phyloP scores from a whole-genome alignment of 2,888 invertebrate species.

The Thereva nobilitata region DNA sequence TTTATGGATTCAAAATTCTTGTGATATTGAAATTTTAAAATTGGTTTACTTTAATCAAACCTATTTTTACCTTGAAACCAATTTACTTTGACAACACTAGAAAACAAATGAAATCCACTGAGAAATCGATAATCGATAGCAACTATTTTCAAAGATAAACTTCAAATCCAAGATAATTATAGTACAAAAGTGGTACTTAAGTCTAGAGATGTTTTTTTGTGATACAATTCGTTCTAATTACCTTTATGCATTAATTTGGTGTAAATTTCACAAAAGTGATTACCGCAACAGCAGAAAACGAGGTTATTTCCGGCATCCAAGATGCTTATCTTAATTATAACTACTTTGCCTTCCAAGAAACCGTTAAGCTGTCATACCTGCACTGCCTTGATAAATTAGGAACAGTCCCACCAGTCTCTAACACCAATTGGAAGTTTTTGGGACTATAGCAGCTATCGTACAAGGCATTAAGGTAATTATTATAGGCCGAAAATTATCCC shows the following conservation, averaged over 20 bases:
- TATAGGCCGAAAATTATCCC: too few species aligned
- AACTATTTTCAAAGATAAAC: too few species aligned
- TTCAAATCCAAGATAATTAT: too few species aligned
- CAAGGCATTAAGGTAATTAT: too few species aligned
- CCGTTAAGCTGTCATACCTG: conserved; percentile 28
- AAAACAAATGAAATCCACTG: too few species aligned
- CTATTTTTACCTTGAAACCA: too few species aligned
- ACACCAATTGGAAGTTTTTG: background rate
- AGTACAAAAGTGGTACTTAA: background rate
- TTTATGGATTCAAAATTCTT: too few species aligned
- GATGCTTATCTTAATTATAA: conserved; percentile 27
- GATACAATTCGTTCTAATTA: background rate
- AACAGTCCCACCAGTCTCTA: conserved; percentile 1
- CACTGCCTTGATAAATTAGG: conserved; percentile 24
- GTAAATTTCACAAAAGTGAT: conserved; percentile 30
- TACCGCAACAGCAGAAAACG: conserved; percentile 23
- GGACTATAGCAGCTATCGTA: too few species aligned
- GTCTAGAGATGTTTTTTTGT: background rate
- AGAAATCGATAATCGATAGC: too few species aligned
- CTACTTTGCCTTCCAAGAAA: conserved; percentile 17
- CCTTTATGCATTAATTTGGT: conserved; percentile 5
- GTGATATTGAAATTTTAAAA: too few species aligned
- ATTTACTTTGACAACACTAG: too few species aligned
- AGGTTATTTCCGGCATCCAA: conserved; percentile 22
- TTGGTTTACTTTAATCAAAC: too few species aligned